A percentile compares a stretch with the other conserved stretches of the same genome.
Evolutionary conservation across 2,113 vertebrate genomes (phyloP).

Genomic region (Drymodes brunneopygia): DNA sequence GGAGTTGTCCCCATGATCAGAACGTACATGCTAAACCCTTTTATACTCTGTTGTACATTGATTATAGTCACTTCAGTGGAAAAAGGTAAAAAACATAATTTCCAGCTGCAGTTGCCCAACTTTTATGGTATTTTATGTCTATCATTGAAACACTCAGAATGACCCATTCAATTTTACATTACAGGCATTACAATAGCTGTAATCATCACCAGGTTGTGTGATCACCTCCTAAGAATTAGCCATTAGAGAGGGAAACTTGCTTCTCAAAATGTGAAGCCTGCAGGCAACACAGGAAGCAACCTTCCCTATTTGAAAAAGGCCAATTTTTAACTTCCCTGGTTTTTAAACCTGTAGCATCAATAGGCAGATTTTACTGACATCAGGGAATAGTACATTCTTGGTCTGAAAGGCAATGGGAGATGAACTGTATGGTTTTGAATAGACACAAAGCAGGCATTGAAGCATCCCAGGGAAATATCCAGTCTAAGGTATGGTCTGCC

Average conservation of each 20-base stretch:
- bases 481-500: not conserved
- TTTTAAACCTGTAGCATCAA: constrained; percentile 9
- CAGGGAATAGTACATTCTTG: not conserved
- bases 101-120: not conserved
- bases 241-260: constrained; percentile 18
- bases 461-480: not conserved
- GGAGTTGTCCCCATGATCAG: not conserved
- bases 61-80: constrained; percentile 16
- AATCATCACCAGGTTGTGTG: constrained; percentile 8
- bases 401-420: not conserved
- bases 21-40: not conserved
- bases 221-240: constrained; percentile 29
- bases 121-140: constrained; percentile 15
- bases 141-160: constrained; percentile 33
- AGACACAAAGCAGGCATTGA: not conserved
- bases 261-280: constrained; percentile 25
- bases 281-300: constrained; percentile 9
- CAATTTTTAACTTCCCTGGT: not conserved
- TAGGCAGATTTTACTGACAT: not conserved
- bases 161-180: constrained; percentile 48
- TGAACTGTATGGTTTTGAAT: not conserved
- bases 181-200: constrained; percentile 23
- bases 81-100: constrained; percentile 30
- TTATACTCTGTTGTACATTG: constrained; percentile 7
- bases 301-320: not conserved